A percentile compares a stretch with the other conserved stretches of the same genome.
Evolutionary conservation across 2,888 invertebrate species (phyloP).

Genomic region (Digitonthophagus gazella): DNA sequence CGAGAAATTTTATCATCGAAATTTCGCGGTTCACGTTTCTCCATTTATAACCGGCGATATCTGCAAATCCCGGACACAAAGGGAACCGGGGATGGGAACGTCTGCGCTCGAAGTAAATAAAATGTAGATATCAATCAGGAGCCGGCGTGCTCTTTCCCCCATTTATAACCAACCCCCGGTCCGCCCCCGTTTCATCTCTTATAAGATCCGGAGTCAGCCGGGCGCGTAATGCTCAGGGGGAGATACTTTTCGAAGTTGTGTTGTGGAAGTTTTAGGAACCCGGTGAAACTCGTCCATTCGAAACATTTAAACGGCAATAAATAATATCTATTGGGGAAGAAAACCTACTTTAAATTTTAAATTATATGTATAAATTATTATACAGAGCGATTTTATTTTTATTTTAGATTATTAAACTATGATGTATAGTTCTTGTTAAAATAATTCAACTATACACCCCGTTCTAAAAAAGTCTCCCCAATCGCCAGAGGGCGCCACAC

Average conservation of each 20-base stretch:
- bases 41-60: constrained; percentile 3
- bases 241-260: not conserved
- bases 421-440: too few relatives aligned
- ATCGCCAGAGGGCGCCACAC: not conserved
- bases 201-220: not conserved
- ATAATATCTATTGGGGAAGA: too few relatives aligned
- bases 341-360: too few relatives aligned
- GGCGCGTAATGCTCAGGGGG: not conserved
- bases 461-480: constrained; percentile 1
- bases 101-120: constrained; percentile 22
- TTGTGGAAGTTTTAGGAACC: not conserved
- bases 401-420: too few relatives aligned
- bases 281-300: too few relatives aligned
- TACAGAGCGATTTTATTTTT: too few relatives aligned
- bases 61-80: constrained; percentile 3
- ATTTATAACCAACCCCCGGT: constrained; percentile 4
- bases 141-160: not conserved
- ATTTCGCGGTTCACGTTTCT: constrained; percentile 11
- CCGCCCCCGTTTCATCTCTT: constrained; percentile 1
- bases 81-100: constrained; percentile 3
- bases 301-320: too few relatives aligned
- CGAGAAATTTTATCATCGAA: not conserved
- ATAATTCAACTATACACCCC: too few relatives aligned
- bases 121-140: constrained; percentile 24
- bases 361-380: too few relatives aligned